Base-by-base conservation (phyloP, 2,113 vertebrate genomes). In the Epinephelus cyanopodus region DNA sequence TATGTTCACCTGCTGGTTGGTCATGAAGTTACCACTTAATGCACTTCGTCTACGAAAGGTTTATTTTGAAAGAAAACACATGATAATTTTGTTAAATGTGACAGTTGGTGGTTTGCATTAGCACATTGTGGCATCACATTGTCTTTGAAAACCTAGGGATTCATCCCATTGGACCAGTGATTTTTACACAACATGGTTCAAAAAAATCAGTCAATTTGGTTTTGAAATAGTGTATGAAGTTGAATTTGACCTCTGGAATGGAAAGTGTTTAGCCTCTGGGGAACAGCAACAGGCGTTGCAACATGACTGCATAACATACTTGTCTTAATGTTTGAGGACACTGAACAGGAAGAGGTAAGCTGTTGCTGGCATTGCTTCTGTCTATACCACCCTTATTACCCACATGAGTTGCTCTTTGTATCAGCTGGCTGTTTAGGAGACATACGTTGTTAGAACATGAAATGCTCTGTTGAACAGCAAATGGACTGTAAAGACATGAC, bases 241-340 rank as follows among this genome's bases (percentile, higher is more conserved):
- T 56, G 14, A 62, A 47, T 47, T 54, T 33, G 33, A 60, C 21
- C 37, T 6, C 17, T 13, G 39, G 15, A 47, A 37, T 85, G 73
- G 45, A 75, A 77, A 25, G 52, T 72, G 19, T 61, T 64, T 33
- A 64, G 29, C 27, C 74, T 48, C 39, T 64, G 27, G 23, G 27
- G 13, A 74, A 29, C 27, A 74, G 23, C 67, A 33, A 70, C 54
- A 27, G 52, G 15, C 21, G 14, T 25, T 66, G 50, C 27, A 54
- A 54, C 56, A 63, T 73, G 67, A 83, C 53, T 63, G 66, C 25
- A 19, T 76, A 11, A 68, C 84, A 71, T 83, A 77, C 64, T 75
- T 83, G 45, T 7, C 63, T 78, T 53, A 52, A 77, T 77, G 76
- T 61, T 64, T 19, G 4, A 37, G 39, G 23, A 45, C 67, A 73